phyloP scores from a whole-genome alignment of 2,113 vertebrate species.

The Dermatemys mawii region DNA sequence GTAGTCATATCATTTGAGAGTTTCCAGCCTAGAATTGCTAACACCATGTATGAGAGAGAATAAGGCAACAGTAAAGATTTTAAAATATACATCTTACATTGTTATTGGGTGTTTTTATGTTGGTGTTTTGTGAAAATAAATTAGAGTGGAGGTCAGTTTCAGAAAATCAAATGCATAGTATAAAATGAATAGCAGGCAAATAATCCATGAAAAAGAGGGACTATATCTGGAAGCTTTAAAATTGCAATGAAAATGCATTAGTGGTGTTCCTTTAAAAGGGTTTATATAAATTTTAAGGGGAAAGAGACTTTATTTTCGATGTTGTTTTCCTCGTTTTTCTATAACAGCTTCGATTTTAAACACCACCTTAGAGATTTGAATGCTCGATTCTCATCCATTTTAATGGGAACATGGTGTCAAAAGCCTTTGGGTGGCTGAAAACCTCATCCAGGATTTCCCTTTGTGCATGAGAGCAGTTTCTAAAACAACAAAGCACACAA shows the following conservation, averaged over 20 bases:
- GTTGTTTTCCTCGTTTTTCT: conserved; percentile 28
- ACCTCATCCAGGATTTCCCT: conserved; percentile 13
- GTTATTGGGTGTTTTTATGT: not conserved
- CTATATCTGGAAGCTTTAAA: not conserved
- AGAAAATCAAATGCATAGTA: conserved; percentile 13
- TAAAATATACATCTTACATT: not conserved
- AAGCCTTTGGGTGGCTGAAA: conserved; percentile 28
- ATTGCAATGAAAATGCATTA: not conserved
- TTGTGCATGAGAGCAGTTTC: not conserved
- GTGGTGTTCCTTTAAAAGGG: not conserved
- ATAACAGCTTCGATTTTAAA: conserved; percentile 34
- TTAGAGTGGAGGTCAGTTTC: not conserved
- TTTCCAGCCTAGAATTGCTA: not conserved
- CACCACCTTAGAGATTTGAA: conserved; percentile 40
- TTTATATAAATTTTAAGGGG: conserved; percentile 4
- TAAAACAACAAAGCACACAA: conserved; percentile 29
- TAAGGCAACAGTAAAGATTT: conserved; percentile 6
- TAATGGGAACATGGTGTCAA: conserved; percentile 39
- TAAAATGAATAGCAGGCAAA: conserved; percentile 20
- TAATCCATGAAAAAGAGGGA: not conserved
- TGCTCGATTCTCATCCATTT: conserved; percentile 60
- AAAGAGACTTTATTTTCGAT: conserved; percentile 31
- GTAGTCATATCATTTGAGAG: not conserved
- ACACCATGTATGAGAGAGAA: not conserved
- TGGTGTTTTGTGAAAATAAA: not conserved